Base-by-base conservation (phyloP, 2,113 vertebrate species). In the Pyrgilauda ruficollis region DNA sequence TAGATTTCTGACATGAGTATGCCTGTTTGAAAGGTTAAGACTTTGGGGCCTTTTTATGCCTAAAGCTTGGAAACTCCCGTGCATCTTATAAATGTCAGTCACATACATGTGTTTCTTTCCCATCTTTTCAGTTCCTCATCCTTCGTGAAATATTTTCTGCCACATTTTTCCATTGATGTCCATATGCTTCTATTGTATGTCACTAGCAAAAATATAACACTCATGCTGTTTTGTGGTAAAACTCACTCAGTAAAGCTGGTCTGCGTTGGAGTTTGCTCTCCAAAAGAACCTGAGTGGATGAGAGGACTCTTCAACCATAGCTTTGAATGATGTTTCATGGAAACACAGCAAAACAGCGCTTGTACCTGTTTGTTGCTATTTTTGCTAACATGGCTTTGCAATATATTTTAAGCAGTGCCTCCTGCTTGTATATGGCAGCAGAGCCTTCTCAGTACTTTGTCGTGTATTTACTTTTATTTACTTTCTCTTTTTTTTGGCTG, bases 141-240 rank as follows among this genome's bases (percentile, higher is more conserved):
- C 31, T 66, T 86, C 79, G 43, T 90, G 80, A 83, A 83, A 27
- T 55, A 26, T 67, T 73, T 92, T 91, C 84, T 92, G 41, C 76
- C 87, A 49, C 79, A 31, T 94, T 95, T 92, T 95, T 88, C 55
- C 78, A 35, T 28, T 26, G 63, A 75, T 87, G 55, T 85, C 53
- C 16, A 33, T 93, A 59, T 93, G 89, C 83, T 96, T 83, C 93
- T 91, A 52, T 43, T 55, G 61, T 97, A 39, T 70, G 86, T 78
- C 72, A 35, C 87, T 93, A 95, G 89, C 95, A 89, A 87, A 97
- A 97, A 93, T 95, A 89, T 92, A 95, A 53, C 61, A 66, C 46
- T 92, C 16, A 1, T 76, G 87, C 90, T 96, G 89, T 90, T 95
- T 95, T 95, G 90, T 87, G 74, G 63, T 59, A 80, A 63, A n/a